Conservation (phyloP, 2,113 vertebrate species). For the Sinosuthora webbiana region DNA sequence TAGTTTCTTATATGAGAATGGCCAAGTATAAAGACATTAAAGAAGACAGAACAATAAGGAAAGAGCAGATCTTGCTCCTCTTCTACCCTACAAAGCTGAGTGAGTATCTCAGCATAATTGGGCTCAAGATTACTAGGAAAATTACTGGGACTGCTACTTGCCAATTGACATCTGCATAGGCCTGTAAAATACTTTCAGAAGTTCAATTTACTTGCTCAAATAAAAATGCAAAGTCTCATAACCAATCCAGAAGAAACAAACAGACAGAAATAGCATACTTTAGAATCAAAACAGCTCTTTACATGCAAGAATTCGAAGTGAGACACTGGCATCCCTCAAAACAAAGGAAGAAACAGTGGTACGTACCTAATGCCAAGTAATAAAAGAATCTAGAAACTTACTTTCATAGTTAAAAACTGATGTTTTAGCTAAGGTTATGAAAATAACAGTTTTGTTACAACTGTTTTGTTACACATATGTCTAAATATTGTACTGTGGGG, state of each 20-base stretch:
- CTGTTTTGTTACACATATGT: neutral
- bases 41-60: neutral
- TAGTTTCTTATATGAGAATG: neutral
- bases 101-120: neutral
- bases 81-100: neutral
- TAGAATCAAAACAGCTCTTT: neutral
- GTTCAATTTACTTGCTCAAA: neutral
- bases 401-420: neutral
- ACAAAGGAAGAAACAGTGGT: neutral
- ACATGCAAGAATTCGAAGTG: neutral
- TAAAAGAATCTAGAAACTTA: neutral
- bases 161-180: neutral
- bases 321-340: neutral
- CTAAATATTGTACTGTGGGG: neutral
- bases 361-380: neutral
- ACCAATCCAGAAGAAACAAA: neutral
- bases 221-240: neutral
- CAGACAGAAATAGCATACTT: neutral
- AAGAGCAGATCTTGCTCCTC: neutral
- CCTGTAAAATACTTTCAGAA: constrained; percentile 19
- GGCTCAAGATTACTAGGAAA: neutral
- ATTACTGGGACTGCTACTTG: neutral
- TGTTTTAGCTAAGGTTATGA: neutral
- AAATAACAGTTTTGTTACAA: neutral
- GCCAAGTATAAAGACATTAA: neutral